Conservation (phyloP, 1,140 invertebrate genomes). For the Saccostrea echinata region DNA sequence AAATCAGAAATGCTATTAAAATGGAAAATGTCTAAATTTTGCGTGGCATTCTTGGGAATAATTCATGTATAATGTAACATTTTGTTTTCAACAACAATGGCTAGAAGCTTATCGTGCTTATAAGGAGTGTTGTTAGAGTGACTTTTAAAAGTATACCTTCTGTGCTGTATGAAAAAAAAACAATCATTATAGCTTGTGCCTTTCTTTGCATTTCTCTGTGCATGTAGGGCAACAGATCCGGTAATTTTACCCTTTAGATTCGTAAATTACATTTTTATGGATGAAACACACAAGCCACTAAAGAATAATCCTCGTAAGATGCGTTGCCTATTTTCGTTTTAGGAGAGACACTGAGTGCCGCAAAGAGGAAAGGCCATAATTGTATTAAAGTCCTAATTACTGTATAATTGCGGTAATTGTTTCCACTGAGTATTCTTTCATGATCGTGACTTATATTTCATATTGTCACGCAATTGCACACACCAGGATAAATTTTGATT, state of each 20-base stretch:
- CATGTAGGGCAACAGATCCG: neutral
- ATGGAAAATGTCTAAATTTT: too few relatives aligned
- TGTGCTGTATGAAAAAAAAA: too few relatives aligned
- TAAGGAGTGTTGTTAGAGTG: too few relatives aligned
- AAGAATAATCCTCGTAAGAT: neutral
- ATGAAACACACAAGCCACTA: neutral
- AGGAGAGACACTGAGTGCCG: neutral
- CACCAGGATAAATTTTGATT: too few relatives aligned
- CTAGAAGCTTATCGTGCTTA: too few relatives aligned
- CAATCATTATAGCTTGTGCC: too few relatives aligned
- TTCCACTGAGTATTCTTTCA: neutral
- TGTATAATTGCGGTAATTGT: neutral
- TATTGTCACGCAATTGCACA: neutral
- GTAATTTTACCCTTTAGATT: neutral
- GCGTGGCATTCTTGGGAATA: too few relatives aligned
- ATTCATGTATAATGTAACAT: too few relatives aligned
- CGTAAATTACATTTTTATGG: neutral
- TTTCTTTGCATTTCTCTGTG: too few relatives aligned
- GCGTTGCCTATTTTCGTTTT: neutral
- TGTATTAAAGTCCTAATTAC: neutral
- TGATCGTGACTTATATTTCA: neutral
- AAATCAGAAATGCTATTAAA: too few relatives aligned
- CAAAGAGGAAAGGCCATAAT: neutral
- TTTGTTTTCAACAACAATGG: too few relatives aligned
- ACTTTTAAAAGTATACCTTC: too few relatives aligned